Evolutionary conservation across 1,140 invertebrate species (phyloP).

Genomic region (Lineus longissimus): DNA sequence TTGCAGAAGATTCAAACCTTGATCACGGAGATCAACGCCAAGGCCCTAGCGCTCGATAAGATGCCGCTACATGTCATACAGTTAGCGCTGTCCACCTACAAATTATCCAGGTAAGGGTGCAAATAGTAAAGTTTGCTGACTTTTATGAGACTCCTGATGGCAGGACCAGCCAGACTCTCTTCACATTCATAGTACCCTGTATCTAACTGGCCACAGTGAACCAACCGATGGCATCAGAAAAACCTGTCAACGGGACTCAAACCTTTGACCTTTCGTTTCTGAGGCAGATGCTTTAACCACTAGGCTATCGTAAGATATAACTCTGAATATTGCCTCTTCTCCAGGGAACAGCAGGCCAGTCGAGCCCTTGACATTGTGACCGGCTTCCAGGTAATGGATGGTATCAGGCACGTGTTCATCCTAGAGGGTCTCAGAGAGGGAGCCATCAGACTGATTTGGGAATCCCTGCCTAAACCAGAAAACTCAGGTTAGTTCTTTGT

Average conservation of each 20-base stretch:
- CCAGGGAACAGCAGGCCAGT: slow-evolving; percentile 44
- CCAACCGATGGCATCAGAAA: too few species aligned
- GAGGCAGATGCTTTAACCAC: too few species aligned
- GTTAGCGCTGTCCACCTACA: slow-evolving; percentile 50
- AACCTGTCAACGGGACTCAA: too few species aligned
- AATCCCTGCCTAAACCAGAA: slow-evolving; percentile 22
- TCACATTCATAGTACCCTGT: too few species aligned
- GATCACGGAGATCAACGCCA: slow-evolving; percentile 41
- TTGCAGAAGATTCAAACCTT: slow-evolving; percentile 36
- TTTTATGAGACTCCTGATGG: too few species aligned
- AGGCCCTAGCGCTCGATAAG: slow-evolving; percentile 40
- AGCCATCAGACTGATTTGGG: slow-evolving; percentile 38
- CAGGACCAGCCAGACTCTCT: too few species aligned
- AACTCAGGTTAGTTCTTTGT: slow-evolving; percentile 7
- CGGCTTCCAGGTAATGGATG: slow-evolving; percentile 52
- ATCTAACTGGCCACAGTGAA: too few species aligned
- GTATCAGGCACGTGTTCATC: slow-evolving; percentile 47
- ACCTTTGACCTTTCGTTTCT: too few species aligned
- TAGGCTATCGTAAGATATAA: background rate
- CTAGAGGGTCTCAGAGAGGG: slow-evolving; percentile 46
- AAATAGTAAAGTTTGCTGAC: background rate
- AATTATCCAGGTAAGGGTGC: slow-evolving; percentile 44
- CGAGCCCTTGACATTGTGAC: slow-evolving; percentile 47
- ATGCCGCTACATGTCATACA: slow-evolving; percentile 46
- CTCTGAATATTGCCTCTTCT: slow-evolving; percentile 13